Base-by-base conservation (phyloP, 2,888 invertebrate species). In the Tanypteryx hageni region DNA sequence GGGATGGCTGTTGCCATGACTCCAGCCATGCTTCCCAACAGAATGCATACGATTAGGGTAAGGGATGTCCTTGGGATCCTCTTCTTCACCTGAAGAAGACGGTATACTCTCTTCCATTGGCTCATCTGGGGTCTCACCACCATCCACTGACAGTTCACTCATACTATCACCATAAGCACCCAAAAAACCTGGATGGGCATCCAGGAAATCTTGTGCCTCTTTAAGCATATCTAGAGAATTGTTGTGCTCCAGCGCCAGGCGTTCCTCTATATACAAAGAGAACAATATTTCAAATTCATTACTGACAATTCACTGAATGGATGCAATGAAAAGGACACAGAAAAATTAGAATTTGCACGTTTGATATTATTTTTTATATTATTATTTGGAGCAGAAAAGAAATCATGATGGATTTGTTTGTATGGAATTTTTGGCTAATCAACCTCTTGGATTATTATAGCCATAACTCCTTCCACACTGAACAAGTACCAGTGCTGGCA, bases 221-320 rank as follows among this genome's bases (percentile, higher is more conserved):
- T 94, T 94, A 86, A 95, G 95, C 0, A 96, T 95, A 93, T 96
- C 95, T 1, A 95, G 94, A 92, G 96, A 95, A 93, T 95, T 95
- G 84, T 95, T 95, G 93, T 95, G 94, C 93, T 95, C 95, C 89
- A 95, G 93, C 93, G 94, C 93, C 94, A 95, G 94, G 94, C 95
- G 95, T 4, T 94, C 94, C 92, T 95, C 95, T 94, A 93, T 0
- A 93, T 93, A 92, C 18, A 68, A 68, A 56, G 27, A 76, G 58
- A 59, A 64, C 56, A 76, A 57, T 31, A 22, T 16, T 64, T 57
- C 16, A 27, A 59, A n/a, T 3, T 61, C n/a, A 27, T 84, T 1
- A 44, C 5, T 44, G 44, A 44, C 1, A 44, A 44, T 1, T 44
- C 44, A 44, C 44, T 44, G 1, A 44, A 44, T 44, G 44, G 5